A percentile compares a stretch with the other conserved stretches of the same genome.
Evolutionary conservation across 2,797 vertebrate genomes (phyloP).

Genomic region (Vespertilio murinus): DNA sequence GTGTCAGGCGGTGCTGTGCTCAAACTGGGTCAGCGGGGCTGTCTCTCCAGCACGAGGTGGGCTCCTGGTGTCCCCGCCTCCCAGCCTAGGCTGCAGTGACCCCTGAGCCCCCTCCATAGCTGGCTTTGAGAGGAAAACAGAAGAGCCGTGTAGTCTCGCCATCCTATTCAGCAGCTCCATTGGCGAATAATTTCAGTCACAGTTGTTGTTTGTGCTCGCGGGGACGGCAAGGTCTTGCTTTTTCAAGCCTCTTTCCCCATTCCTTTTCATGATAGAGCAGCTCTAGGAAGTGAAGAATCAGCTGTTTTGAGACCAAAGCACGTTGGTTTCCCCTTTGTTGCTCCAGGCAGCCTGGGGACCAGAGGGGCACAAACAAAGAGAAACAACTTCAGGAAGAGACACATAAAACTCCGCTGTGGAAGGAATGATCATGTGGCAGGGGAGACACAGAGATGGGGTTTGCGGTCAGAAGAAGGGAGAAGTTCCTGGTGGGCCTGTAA

Average conservation of each 20-base stretch:
- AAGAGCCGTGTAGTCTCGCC: slow-evolving; percentile 47
- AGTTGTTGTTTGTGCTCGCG: slow-evolving; percentile 43
- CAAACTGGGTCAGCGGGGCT: slow-evolving; percentile 83
- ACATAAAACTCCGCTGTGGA: background rate
- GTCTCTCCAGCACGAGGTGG: slow-evolving; percentile 63
- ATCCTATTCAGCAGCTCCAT: slow-evolving; percentile 76
- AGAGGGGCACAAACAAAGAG: background rate
- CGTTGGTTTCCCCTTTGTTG: background rate
- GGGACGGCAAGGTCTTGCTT: slow-evolving; percentile 60
- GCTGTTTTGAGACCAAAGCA: background rate
- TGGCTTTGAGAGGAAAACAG: slow-evolving; percentile 67
- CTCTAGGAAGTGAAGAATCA: slow-evolving; percentile 53
- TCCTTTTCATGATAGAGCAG: slow-evolving; percentile 17
- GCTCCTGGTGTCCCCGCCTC: slow-evolving; percentile 62
- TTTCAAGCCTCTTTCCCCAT: slow-evolving; percentile 66
- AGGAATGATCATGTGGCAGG: background rate
- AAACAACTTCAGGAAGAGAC: background rate
- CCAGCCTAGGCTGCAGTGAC: background rate
- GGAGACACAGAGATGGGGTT: background rate
- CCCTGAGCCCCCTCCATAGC: slow-evolving; percentile 59
- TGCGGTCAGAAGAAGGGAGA: background rate
- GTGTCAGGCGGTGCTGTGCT: slow-evolving; percentile 61
- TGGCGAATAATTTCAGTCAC: slow-evolving; percentile 77
- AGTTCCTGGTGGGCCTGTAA: background rate
- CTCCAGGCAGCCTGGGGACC: background rate